Conservation (phyloP, 2,797 vertebrate genomes). For the Gymnothorax javanicus region DNA sequence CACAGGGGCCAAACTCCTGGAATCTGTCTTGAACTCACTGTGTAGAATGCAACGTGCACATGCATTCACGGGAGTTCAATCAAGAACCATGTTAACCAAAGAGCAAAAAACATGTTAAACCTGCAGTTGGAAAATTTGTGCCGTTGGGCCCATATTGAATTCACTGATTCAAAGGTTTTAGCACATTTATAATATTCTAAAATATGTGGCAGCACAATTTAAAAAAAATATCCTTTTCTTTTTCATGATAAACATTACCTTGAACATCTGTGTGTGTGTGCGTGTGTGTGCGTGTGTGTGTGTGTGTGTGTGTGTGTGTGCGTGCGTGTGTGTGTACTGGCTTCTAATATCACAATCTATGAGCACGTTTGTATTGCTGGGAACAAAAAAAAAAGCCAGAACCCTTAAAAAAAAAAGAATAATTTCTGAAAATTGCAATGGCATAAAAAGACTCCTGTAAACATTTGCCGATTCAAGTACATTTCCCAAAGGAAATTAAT, state of each 20-base stretch:
- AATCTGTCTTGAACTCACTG: no score
- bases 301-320: no score
- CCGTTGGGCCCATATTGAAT: no score
- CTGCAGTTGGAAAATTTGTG: no score
- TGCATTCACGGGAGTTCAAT: no score
- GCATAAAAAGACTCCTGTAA: neutral
- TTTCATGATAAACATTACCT: neutral
- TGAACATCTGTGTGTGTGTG: neutral
- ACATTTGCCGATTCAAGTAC: neutral
- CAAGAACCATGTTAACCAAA: no score
- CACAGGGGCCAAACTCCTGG: no score
- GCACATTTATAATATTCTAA: no score
- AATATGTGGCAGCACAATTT: constrained; percentile 2
- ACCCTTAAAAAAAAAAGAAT: neutral
- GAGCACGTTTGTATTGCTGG: neutral
- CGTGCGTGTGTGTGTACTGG: neutral
- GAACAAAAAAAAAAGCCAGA: neutral
- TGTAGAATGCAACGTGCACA: no score
- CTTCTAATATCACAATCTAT: neutral
- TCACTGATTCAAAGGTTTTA: no score
- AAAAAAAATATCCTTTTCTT: neutral
- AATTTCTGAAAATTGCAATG: neutral
- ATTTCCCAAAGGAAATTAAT: neutral
- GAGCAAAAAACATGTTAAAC: no score
- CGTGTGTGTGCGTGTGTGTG: no score